These are phyloP conservation scores for Spinus olivaceus DNA, from an alignment of 2,797 vertebrate species.

Conservation along the genomic window DNA sequence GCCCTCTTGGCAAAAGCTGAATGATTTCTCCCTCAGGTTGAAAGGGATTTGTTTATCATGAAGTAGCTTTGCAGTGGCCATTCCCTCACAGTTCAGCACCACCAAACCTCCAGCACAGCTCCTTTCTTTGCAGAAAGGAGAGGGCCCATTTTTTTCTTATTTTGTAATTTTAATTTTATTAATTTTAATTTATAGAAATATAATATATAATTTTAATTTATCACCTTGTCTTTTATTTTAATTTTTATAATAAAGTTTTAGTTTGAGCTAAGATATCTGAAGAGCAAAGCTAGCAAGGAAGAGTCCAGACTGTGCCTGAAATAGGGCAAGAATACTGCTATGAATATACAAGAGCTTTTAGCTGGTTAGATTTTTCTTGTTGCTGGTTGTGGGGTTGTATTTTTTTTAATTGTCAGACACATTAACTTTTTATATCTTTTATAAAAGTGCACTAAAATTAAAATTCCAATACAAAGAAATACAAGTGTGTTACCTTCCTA, in stretches of 20 bases:
- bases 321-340: not conserved
- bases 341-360: not conserved
- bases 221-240: too few species aligned
- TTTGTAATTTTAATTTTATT: not conserved
- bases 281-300: not conserved
- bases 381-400: not conserved
- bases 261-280: not conserved
- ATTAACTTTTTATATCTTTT: conserved; percentile 3
- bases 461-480: conserved; percentile 14
- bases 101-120: not conserved
- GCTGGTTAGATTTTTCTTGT: not conserved
- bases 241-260: not conserved
- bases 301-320: not conserved
- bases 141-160: not conserved
- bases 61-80: not conserved
- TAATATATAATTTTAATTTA: too few species aligned
- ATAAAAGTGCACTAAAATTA: conserved; percentile 19
- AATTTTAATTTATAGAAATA: too few species aligned
- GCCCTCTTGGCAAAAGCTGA: not conserved
- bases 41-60: not conserved
- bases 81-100: not conserved
- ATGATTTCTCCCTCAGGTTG: not conserved
- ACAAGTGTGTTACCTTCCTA: not conserved
- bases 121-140: not conserved
- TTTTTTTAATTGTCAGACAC: not conserved